phyloP scores from a whole-genome alignment of 1,140 invertebrate genomes.

The Eufriesea mexicana region DNA sequence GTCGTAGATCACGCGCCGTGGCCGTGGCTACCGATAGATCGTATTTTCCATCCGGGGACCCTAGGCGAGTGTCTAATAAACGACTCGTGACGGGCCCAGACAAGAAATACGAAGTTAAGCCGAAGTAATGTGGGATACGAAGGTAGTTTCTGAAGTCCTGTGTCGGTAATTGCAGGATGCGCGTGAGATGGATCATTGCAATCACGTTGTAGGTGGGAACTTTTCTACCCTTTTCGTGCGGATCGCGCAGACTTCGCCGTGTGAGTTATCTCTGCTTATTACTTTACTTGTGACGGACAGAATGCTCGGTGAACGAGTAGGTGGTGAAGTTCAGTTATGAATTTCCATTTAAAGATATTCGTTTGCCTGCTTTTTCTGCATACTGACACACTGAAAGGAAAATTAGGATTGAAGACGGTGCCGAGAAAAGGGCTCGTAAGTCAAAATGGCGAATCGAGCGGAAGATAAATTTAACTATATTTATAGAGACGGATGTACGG shows the following conservation, averaged over 20 bases:
- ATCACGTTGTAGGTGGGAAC: neutral
- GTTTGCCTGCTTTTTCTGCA: no score
- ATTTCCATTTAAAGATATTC: no score
- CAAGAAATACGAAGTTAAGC: neutral
- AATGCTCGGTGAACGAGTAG: no score
- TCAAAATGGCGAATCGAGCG: no score
- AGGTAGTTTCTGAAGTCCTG: neutral
- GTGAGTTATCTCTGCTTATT: no score
- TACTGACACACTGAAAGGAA: no score
- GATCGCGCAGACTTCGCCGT: neutral
- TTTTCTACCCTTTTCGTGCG: neutral
- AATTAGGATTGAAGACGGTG: no score
- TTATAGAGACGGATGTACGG: no score
- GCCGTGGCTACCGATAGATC: slow-evolving; percentile 10
- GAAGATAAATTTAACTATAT: no score
- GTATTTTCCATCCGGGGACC: neutral
- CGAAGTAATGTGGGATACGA: neutral
- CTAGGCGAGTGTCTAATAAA: neutral
- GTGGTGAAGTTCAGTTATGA: no score
- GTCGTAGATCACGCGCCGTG: slow-evolving; percentile 20
- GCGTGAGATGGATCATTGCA: neutral
- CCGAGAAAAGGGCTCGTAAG: no score
- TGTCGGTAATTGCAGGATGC: neutral
- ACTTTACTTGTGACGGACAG: no score
- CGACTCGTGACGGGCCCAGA: neutral